phyloP scores from a whole-genome alignment of 2,888 invertebrate genomes.

The Drosophila planitibia region DNA sequence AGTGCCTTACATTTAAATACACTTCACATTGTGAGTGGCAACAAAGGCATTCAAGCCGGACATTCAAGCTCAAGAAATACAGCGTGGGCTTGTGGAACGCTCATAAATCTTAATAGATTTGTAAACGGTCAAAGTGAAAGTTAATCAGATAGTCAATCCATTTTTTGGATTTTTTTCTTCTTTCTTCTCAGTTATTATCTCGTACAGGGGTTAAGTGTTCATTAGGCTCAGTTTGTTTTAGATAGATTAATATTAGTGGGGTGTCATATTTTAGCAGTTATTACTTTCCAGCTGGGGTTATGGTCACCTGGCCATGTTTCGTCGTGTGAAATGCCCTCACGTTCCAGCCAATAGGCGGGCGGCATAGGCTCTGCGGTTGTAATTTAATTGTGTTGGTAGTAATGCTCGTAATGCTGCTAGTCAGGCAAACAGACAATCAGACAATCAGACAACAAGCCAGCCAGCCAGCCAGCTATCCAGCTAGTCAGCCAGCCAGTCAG shows the following conservation, averaged over 20 bases:
- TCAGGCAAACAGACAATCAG: background rate
- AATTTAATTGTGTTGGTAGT: slow-evolving; percentile 60
- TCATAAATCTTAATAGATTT: slow-evolving; percentile 67
- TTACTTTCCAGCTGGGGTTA: slow-evolving; percentile 42
- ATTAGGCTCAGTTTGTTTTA: slow-evolving; percentile 58
- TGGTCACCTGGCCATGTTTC: slow-evolving; percentile 42
- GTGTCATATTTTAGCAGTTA: background rate
- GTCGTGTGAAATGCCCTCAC: slow-evolving; percentile 50
- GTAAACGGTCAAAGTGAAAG: slow-evolving; percentile 64
- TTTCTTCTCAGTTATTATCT: slow-evolving; percentile 42
- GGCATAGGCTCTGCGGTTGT: slow-evolving; percentile 43
- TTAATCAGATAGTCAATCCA: slow-evolving; percentile 60
- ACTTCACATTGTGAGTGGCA: slow-evolving; percentile 41
- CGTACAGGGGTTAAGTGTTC: slow-evolving; percentile 54
- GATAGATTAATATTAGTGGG: slow-evolving; percentile 21
- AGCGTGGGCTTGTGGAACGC: slow-evolving; percentile 41
- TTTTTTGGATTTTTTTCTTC: slow-evolving; percentile 14
- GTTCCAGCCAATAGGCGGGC: slow-evolving; percentile 49
- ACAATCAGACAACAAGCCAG: background rate
- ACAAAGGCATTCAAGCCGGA: slow-evolving; percentile 40
- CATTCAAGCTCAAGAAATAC: slow-evolving; percentile 15
- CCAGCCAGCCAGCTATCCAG: background rate
- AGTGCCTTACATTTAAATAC: slow-evolving; percentile 35
- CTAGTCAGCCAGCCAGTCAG: background rate
- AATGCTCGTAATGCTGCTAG: slow-evolving; percentile 20